Evolutionary conservation across 2,888 invertebrate genomes (phyloP).

Genomic region (Osmoderma eremita): DNA sequence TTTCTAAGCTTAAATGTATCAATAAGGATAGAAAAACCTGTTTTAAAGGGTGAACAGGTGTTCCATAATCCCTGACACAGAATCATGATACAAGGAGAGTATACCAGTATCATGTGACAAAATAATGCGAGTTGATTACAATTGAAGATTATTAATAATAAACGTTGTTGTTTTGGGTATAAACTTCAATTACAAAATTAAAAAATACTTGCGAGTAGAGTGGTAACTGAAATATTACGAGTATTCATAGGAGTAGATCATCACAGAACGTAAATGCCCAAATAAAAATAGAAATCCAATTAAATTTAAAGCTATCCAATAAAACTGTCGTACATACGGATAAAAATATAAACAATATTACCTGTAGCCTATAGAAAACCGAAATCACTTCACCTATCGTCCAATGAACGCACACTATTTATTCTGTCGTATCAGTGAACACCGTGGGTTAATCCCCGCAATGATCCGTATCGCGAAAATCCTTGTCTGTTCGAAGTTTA

Average conservation of each 20-base stretch:
- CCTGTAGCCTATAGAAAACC: constrained; percentile 5
- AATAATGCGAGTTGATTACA: background rate
- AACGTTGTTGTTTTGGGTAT: too few relatives aligned
- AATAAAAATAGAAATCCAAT: too few relatives aligned
- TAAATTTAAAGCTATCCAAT: background rate
- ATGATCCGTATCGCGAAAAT: background rate
- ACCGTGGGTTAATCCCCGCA: constrained; percentile 16
- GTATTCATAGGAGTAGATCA: too few relatives aligned
- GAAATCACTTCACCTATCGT: constrained; percentile 2
- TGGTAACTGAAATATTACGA: too few relatives aligned
- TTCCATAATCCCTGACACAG: constrained; percentile 1
- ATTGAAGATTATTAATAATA: background rate
- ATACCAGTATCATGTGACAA: too few relatives aligned
- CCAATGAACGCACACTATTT: constrained; percentile 7
- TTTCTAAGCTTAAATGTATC: constrained; percentile 2
- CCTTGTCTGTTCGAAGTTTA: background rate
- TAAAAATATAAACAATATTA: constrained; percentile 8
- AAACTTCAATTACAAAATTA: too few relatives aligned
- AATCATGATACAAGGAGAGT: background rate
- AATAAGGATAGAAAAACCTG: constrained; percentile 25
- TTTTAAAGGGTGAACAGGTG: constrained; percentile 38
- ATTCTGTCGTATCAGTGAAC: background rate
- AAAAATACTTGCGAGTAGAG: too few relatives aligned
- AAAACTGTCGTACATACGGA: background rate
- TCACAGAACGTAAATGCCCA: too few relatives aligned